Conservation (phyloP, 2,113 vertebrate species). For the Polypterus senegalus region DNA sequence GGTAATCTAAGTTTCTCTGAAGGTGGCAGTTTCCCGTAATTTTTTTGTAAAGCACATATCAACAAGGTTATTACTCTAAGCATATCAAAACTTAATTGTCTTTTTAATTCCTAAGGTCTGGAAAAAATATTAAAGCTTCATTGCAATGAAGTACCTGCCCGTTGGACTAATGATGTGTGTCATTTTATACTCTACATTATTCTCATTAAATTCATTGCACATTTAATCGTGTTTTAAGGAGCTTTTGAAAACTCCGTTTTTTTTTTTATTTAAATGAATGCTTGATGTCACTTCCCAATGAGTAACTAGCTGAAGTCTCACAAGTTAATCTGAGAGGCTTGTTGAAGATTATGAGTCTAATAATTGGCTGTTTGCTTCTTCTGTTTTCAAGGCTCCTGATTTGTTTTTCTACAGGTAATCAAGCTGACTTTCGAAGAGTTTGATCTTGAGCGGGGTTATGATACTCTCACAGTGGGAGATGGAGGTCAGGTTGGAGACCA, state of each 20-base stretch:
- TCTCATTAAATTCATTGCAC: not conserved
- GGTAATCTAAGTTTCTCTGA: not conserved
- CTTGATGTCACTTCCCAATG: no score
- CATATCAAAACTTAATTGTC: not conserved
- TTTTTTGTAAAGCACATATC: not conserved
- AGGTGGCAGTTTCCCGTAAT: not conserved
- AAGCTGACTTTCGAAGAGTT: constrained; percentile 96
- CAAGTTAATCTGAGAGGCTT: no score
- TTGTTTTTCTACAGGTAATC: constrained; percentile 68
- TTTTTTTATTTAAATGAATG: no score
- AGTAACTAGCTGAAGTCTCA: no score
- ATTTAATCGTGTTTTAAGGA: not conserved
- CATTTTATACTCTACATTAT: not conserved
- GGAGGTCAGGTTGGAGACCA: constrained; percentile 85
- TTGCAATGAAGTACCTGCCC: constrained; percentile 2
- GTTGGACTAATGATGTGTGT: constrained; percentile 8
- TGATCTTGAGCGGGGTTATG: constrained; percentile 94
- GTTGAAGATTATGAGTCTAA: not conserved
- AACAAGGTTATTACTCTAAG: not conserved
- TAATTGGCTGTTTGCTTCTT: not conserved
- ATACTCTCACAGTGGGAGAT: constrained; percentile 88
- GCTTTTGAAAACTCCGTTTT: no score
- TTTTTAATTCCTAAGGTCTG: not conserved
- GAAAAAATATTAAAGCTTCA: not conserved
- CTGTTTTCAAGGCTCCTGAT: not conserved